Conservation (phyloP, 2,113 vertebrate genomes). For the Spea bombifrons region DNA sequence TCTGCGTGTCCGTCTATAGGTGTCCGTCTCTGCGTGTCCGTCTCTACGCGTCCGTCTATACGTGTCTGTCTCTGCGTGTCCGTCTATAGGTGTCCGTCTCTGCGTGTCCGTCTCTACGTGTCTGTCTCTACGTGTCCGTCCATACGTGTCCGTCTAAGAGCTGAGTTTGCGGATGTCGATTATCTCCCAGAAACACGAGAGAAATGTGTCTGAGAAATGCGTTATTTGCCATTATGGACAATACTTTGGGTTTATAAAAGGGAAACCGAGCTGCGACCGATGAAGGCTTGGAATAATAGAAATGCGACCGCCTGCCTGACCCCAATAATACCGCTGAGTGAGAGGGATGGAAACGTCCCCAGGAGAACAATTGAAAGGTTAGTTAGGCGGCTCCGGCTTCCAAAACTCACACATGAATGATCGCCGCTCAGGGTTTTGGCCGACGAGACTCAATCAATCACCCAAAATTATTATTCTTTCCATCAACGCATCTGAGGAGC, state of each 20-base stretch:
- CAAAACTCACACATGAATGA: not conserved
- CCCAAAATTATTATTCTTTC: slow-evolving; percentile 10
- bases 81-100: too few species aligned
- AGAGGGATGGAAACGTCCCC: not conserved
- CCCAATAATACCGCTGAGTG: not conserved
- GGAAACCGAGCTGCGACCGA: not conserved
- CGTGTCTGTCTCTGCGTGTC: too few species aligned
- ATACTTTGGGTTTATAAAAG: not conserved
- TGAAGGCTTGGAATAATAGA: slow-evolving; percentile 1
- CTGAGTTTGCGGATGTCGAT: not conserved
- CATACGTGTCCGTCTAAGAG: not conserved
- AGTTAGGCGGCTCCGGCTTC: not conserved
- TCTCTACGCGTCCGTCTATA: too few species aligned
- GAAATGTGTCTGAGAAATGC: not conserved
- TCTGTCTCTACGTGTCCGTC: too few species aligned
- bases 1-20: too few species aligned
- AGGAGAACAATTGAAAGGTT: slow-evolving; percentile 11
- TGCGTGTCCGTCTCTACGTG: too few species aligned
- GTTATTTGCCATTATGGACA: not conserved
- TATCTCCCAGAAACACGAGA: not conserved
- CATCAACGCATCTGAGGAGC: not conserved
- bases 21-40: too few species aligned
- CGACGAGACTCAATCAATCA: not conserved
- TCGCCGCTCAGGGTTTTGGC: not conserved
- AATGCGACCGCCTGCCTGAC: not conserved